phyloP scores from a whole-genome alignment of 2,888 invertebrate genomes.

The Epinotia demarniana region DNA sequence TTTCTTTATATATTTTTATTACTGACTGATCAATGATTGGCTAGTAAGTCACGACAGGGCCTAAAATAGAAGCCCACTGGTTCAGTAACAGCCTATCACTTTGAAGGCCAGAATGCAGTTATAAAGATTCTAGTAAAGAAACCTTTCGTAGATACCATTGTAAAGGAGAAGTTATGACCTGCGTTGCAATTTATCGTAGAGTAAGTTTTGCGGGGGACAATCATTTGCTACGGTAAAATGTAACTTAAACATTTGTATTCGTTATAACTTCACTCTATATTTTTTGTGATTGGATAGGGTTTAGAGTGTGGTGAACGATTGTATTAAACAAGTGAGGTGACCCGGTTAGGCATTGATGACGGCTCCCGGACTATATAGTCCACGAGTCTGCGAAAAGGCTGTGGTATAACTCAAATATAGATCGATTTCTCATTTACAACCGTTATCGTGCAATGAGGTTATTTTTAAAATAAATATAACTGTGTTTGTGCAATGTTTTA shows the following conservation, averaged over 20 bases:
- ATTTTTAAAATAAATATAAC: constrained; percentile 26
- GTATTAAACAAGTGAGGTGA: constrained; percentile 19
- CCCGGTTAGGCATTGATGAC: constrained; percentile 32
- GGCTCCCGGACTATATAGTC: constrained; percentile 31
- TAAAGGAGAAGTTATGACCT: neutral
- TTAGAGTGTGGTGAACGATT: constrained; percentile 7
- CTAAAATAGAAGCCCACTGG: no score
- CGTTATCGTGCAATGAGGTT: constrained; percentile 39
- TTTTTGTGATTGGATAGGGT: neutral
- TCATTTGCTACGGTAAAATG: constrained; percentile 3
- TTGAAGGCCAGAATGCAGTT: neutral
- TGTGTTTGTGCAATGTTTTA: constrained; percentile 48
- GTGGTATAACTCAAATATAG: constrained; percentile 49
- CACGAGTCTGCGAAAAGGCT: constrained; percentile 49
- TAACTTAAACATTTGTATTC: neutral
- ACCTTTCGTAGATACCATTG: neutral
- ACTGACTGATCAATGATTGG: no score
- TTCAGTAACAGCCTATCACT: no score
- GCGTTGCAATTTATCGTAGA: constrained; percentile 7
- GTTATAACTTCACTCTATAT: neutral
- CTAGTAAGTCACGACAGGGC: no score
- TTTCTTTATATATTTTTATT: neutral
- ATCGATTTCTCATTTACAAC: constrained; percentile 47
- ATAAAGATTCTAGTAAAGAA: neutral
- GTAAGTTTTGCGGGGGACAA: neutral